Conservation (phyloP, 2,797 vertebrate genomes). For the Molothrus aeneus region DNA sequence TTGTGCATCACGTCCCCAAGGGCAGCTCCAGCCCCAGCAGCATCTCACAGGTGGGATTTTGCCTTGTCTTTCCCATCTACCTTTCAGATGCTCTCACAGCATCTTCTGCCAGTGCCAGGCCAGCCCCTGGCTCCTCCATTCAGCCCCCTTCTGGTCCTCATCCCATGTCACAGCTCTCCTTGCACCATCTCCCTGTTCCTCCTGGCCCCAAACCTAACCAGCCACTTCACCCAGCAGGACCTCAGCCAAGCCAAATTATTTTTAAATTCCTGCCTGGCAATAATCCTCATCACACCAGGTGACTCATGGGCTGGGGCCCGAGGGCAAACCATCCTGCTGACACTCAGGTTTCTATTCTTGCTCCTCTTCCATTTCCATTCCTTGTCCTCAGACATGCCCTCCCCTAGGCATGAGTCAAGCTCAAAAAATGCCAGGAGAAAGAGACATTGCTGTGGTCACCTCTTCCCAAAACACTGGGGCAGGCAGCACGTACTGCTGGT, state of each 20-base stretch:
- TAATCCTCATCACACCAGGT: slow-evolving; percentile 8
- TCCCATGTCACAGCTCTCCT: neutral
- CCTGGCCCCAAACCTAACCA: neutral
- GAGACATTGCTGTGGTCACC: neutral
- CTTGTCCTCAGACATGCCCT: neutral
- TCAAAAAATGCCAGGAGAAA: neutral
- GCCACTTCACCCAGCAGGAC: neutral
- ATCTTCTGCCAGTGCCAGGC: neutral
- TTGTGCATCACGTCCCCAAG: neutral
- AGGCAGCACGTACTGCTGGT: neutral
- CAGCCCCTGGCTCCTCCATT: neutral
- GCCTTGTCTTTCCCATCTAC: neutral
- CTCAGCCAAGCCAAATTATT: slow-evolving; percentile 8
- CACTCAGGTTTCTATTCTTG: slow-evolving; percentile 37
- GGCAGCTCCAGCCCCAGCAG: neutral
- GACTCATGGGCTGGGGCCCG: neutral
- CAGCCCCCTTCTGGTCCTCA: neutral
- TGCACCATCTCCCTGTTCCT: neutral
- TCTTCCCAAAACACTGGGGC: neutral
- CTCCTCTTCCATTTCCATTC: neutral
- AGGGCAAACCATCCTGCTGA: neutral
- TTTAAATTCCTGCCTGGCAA: slow-evolving; percentile 30
- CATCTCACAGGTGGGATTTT: neutral
- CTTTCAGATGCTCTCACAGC: rapidly evolving
- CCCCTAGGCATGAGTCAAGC: neutral